Base-by-base conservation (phyloP, 2,888 invertebrate genomes). In the Horisme vitalbata region DNA sequence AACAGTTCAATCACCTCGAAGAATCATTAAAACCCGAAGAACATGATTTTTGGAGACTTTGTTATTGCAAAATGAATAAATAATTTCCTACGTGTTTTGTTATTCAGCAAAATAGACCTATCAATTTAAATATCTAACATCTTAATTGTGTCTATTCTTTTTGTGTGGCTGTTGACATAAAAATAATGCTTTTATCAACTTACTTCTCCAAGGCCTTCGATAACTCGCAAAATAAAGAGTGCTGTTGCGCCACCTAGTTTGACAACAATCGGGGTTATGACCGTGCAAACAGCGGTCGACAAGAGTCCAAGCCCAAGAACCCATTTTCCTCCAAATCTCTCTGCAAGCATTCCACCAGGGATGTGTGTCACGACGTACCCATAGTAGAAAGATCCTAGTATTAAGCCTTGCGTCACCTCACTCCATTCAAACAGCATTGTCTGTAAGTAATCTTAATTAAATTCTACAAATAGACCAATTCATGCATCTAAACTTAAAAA, bases 271-370 rank as follows among this genome's bases (percentile, higher is more conserved):
- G 97, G 97, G 0, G 97, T 96, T 3, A 96, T 71, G 7, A 97
- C 74, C 0, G 96, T 96, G 57, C 96, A 94, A 0, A 96, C 45
- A 0, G 96, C 95, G 0, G 96, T 96, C 0, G 93, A 93, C 0
- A 97, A 79, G 10, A 97, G 92, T 1, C 97, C 97, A 32, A 95
- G 68, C 0, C 95, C 95, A 3, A 96, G 87, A 0, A 95, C 93
- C 90, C 95, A 94, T 80, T 97, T 97, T 2, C 96, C 97, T 7
- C 97, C 97, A 57, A 94, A 95, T 55, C 91, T 91, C 65, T 95
- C 95, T 0, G 96, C 94, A 37, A 97, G 65, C 70, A 95, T 91
- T 18, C 96, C 97, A 14, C 96, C 97, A 0, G 97, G 97, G 7
- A 97, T 77, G 63, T 96, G 96, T 0, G 96, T 96, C 0, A 96